Evolutionary conservation across 1,140 invertebrate species (phyloP).

Genomic region (Cyclargus thomasi): DNA sequence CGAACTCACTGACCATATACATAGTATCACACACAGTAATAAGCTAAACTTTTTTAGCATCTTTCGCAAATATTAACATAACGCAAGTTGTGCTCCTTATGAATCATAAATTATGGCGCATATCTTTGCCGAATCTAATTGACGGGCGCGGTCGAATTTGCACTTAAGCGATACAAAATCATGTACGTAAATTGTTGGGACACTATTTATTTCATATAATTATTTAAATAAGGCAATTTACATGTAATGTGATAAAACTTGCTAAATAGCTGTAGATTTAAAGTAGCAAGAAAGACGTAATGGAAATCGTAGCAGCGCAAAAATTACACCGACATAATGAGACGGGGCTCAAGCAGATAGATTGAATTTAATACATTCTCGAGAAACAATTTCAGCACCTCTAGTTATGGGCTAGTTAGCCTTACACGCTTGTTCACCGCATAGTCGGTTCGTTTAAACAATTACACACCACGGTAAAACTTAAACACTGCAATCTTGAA

Average conservation of each 20-base stretch:
- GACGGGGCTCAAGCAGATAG: not conserved
- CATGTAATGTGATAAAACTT: conserved; percentile 7
- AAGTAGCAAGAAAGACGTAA: not conserved
- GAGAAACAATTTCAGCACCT: not conserved
- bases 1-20: not conserved
- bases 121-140: conserved; percentile 10
- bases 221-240: conserved; percentile 1
- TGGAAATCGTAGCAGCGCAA: not conserved
- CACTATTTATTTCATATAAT: conserved; percentile 11
- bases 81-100: conserved; percentile 2
- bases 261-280: not conserved
- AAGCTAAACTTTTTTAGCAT: not conserved
- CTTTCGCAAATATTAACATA: not conserved
- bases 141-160: conserved; percentile 8
- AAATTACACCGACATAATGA: not conserved
- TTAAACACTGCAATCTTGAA: not conserved
- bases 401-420: not conserved
- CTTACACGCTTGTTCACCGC: not conserved
- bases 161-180: conserved; percentile 7
- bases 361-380: not conserved
- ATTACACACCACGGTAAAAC: not conserved
- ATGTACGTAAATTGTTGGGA: not conserved
- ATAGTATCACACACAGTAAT: not conserved
- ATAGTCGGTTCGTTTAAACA: not conserved
- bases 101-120: conserved; percentile 7